A percentile compares a stretch with the other conserved stretches of the same genome.
These are phyloP conservation scores for Oncorhynchus gorbuscha DNA, from an alignment of 2,113 vertebrate genomes.

Conservation along the genomic window DNA sequence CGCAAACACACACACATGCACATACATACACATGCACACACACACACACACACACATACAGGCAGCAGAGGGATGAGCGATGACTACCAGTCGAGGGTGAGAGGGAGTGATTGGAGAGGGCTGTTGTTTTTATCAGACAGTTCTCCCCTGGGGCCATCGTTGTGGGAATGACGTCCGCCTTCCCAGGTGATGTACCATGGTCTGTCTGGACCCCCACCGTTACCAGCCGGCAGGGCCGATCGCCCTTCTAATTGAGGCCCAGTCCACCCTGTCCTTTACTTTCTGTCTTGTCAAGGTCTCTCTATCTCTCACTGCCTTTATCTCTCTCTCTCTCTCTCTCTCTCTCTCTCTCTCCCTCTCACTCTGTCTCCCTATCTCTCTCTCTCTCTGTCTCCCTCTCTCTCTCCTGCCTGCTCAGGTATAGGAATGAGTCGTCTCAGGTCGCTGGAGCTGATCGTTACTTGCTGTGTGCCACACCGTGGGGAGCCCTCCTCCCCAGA, in stretches of 20 bases:
- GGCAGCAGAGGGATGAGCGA: constrained; percentile 56
- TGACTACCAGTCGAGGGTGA: constrained; percentile 34
- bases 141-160: constrained; percentile 45
- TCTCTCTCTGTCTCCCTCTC: constrained; percentile 4
- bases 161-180: constrained; percentile 28
- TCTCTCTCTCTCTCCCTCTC: background rate
- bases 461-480: constrained; percentile 6
- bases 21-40: background rate
- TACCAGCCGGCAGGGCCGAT: constrained; percentile 3
- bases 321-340: background rate
- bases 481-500: background rate
- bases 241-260: background rate
- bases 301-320: background rate
- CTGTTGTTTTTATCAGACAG: constrained; percentile 59
- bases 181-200: constrained; percentile 46
- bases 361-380: constrained; percentile 7
- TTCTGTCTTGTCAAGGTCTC: too few relatives aligned
- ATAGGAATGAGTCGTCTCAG: constrained; percentile 24
- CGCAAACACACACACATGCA: background rate
- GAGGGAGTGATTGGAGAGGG: constrained; percentile 50
- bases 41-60: constrained; percentile 8
- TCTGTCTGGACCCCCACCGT: constrained; percentile 25
- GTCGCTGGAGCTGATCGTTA: constrained; percentile 36
- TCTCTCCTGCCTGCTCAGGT: constrained; percentile 27
- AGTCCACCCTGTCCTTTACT: background rate